Conservation (phyloP, 2,797 vertebrate species). For the Ptychobarbus kaznakovi region DNA sequence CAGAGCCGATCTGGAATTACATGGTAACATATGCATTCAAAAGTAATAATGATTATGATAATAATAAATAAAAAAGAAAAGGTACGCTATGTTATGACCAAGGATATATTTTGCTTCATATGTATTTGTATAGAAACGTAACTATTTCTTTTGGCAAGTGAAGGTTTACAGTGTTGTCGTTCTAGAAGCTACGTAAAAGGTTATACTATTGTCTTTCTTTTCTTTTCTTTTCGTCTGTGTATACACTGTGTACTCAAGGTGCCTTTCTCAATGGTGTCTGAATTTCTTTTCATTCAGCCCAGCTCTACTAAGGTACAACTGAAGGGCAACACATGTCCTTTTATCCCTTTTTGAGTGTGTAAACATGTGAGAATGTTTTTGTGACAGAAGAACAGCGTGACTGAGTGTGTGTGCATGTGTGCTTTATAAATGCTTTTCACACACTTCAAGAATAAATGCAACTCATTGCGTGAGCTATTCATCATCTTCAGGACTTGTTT, state of each 20-base stretch:
- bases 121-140: constrained; percentile 86
- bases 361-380: constrained; percentile 82
- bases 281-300: constrained; percentile 73
- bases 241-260: constrained; percentile 86
- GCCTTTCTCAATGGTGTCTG: constrained; percentile 82
- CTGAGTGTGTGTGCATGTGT: constrained; percentile 77
- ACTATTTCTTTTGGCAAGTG: constrained; percentile 85
- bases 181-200: constrained; percentile 91
- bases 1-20: constrained; percentile 88
- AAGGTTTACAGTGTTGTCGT: constrained; percentile 98
- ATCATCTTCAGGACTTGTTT: constrained; percentile 92
- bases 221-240: constrained; percentile 71
- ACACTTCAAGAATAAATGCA: constrained; percentile 72
- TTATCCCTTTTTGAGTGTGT: constrained; percentile 74
- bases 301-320: constrained; percentile 78
- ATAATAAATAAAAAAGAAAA: constrained; percentile 2
- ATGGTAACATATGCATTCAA: constrained; percentile 89
- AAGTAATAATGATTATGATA: constrained; percentile 59
- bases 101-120: constrained; percentile 95
- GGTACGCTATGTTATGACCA: constrained; percentile 95
- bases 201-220: constrained; percentile 82
- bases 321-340: constrained; percentile 74
- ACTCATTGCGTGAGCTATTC: constrained; percentile 84
- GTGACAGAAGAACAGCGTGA: constrained; percentile 46
- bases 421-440: constrained; percentile 81